Percentiles rank a stretch among this genome's conserved stretches.
Conservation (phyloP, 2,888 invertebrate genomes). For the Anagyrus pseudococci region DNA sequence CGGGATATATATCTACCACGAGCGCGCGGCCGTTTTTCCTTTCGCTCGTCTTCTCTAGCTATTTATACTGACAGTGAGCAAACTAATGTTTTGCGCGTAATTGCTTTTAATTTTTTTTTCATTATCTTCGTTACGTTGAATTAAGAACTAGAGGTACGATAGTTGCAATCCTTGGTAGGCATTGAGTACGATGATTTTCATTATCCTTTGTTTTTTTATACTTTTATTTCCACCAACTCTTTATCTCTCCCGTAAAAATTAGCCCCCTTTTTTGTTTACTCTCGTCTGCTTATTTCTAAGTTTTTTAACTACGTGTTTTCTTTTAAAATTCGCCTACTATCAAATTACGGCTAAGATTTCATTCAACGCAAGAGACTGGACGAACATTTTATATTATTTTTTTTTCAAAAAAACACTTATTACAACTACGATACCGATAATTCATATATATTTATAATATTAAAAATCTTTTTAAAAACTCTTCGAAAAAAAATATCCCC, state of each 20-base stretch:
- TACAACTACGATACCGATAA: no score
- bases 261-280: conserved; percentile 5
- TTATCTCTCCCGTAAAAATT: conserved; percentile 10
- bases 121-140: conserved; percentile 48
- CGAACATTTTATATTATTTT: no score
- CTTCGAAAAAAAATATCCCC: conserved; percentile 15
- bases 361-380: no score
- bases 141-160: conserved; percentile 54
- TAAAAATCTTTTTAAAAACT: no score
- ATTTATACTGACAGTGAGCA: conserved; percentile 38
- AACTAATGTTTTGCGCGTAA: conserved; percentile 25
- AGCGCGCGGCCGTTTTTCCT: conserved; percentile 11
- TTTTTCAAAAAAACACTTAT: no score
- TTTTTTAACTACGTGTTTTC: conserved; percentile 32
- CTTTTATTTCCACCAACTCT: background rate
- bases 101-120: conserved; percentile 41
- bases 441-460: no score
- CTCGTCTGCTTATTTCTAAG: conserved; percentile 8
- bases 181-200: conserved; percentile 52
- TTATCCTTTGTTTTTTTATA: background rate
- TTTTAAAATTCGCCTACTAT: conserved; percentile 29
- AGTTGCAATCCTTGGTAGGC: conserved; percentile 55
- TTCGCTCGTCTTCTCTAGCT: conserved; percentile 33
- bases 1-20: conserved; percentile 27
- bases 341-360: conserved; percentile 34